phyloP scores from a whole-genome alignment of 2,888 invertebrate genomes.

The Esperia sulphurella region DNA sequence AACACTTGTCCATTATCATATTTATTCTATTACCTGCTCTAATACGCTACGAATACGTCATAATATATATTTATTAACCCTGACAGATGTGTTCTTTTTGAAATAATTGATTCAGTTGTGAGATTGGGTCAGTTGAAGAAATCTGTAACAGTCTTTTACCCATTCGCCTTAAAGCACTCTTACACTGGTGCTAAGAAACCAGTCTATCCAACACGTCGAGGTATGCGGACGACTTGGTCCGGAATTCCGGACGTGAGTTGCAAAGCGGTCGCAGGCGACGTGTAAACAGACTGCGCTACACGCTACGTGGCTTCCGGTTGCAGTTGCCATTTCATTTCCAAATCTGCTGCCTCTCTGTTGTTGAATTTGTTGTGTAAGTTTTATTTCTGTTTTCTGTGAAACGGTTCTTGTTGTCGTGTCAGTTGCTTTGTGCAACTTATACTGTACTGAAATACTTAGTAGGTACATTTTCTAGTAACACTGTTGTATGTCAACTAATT shows the following conservation, averaged over 20 bases:
- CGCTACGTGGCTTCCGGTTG: conserved; percentile 2
- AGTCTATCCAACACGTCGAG: not conserved
- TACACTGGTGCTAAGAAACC: not conserved
- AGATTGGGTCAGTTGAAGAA: no score
- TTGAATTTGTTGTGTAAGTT: conserved; percentile 11
- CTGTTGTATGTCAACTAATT: no score
- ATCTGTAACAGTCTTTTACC: no score
- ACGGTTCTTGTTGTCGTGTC: not conserved
- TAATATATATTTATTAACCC: no score
- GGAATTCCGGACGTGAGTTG: not conserved
- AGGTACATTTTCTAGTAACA: no score
- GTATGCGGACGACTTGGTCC: not conserved
- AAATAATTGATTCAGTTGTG: no score
- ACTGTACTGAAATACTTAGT: not conserved
- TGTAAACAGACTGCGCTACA: not conserved
- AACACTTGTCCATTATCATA: no score
- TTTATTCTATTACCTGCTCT: no score
- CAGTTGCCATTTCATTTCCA: conserved; percentile 12
- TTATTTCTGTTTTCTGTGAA: not conserved
- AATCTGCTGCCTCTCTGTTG: conserved; percentile 6
- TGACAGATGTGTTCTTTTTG: no score
- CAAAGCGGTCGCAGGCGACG: not conserved
- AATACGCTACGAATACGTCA: no score
- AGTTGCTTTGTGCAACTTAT: not conserved
- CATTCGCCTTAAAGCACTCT: no score